Conservation (phyloP, 2,113 vertebrate genomes). For the Zosterops pallidus region DNA sequence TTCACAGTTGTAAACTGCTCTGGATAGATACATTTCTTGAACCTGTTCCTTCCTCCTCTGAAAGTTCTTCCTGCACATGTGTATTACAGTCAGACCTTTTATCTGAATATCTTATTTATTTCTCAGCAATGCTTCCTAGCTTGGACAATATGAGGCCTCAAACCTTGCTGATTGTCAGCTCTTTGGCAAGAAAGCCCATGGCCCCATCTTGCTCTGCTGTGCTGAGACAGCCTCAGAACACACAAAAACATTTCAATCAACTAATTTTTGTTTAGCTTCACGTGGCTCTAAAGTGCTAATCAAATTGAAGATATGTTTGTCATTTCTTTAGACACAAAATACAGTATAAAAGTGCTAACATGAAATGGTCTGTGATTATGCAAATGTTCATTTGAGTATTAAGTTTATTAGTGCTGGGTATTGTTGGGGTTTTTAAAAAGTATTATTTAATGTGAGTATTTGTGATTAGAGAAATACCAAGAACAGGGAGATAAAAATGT, state of each 20-base stretch:
- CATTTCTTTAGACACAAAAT: conserved; percentile 34
- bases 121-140: not conserved
- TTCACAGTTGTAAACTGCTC: not conserved
- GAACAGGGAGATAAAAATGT: not conserved
- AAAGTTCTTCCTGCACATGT: not conserved
- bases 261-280: not conserved
- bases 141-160: not conserved
- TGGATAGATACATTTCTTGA: not conserved
- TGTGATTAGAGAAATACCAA: not conserved
- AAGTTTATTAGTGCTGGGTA: not conserved
- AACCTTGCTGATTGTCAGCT: not conserved
- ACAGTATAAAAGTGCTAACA: not conserved
- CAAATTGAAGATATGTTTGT: not conserved
- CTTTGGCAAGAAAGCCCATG: not conserved
- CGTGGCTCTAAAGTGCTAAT: not conserved
- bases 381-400: not conserved
- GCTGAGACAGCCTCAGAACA: not conserved
- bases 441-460: not conserved
- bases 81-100: not conserved
- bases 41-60: not conserved
- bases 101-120: not conserved
- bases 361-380: not conserved
- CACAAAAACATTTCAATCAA: not conserved
- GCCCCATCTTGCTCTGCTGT: not conserved
- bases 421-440: not conserved